Evolutionary conservation across 2,797 vertebrate genomes (phyloP).

Genomic region (Apogon talboti): DNA sequence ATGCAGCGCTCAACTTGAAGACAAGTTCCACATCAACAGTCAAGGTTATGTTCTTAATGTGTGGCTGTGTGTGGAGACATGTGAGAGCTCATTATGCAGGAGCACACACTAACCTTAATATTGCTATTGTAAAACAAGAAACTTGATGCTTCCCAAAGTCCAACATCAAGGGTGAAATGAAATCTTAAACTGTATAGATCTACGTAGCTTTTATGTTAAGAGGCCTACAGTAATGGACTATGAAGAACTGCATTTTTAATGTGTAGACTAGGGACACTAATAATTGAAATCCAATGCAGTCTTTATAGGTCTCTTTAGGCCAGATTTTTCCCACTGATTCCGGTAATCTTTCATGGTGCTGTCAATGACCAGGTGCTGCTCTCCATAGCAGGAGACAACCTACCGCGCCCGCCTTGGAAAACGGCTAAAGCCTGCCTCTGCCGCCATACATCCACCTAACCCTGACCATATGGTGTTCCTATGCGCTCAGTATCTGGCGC

Average conservation of each 20-base stretch:
- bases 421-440: background rate
- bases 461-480: slow-evolving; percentile 44
- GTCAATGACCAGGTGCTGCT: slow-evolving; percentile 10
- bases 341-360: slow-evolving; percentile 31
- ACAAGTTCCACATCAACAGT: slow-evolving; percentile 12
- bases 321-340: slow-evolving; percentile 22
- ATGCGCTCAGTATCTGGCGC: slow-evolving; percentile 49
- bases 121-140: background rate
- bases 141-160: background rate
- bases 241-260: no score
- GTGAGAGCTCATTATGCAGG: slow-evolving; percentile 8
- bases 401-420: slow-evolving; percentile 58
- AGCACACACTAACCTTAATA: background rate
- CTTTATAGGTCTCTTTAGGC: slow-evolving; percentile 37
- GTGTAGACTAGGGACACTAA: background rate
- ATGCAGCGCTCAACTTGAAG: background rate
- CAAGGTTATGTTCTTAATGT: background rate
- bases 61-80: background rate
- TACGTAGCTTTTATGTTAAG: no score
- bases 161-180: no score
- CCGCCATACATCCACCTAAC: slow-evolving; percentile 18
- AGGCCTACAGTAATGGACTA: no score
- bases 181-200: no score
- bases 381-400: slow-evolving; percentile 14
- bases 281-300: slow-evolving; percentile 20